These are phyloP conservation scores for Ptilorrhoa leucosticta DNA, from an alignment of 2,113 vertebrate species.

Conservation along the genomic window DNA sequence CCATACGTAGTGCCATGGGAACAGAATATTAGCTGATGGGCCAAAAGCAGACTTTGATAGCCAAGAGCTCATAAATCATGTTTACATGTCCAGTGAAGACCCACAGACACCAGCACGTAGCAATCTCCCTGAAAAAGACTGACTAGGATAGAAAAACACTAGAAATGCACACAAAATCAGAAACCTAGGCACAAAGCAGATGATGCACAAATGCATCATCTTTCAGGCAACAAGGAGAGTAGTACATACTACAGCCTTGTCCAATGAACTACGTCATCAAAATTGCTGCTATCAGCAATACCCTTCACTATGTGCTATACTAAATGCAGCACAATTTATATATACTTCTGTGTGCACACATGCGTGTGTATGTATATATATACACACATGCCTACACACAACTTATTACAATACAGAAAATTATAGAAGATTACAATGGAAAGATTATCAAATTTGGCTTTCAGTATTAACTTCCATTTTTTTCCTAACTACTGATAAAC, in stretches of 20 bases:
- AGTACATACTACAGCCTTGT: rapidly evolving
- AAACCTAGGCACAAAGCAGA: not conserved
- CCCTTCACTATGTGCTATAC: not conserved
- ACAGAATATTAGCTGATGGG: not conserved
- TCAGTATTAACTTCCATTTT: not conserved
- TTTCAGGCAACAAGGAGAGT: not conserved
- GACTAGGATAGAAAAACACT: not conserved
- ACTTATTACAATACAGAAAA: not conserved
- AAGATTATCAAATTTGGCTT: not conserved
- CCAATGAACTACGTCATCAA: not conserved
- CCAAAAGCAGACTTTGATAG: not conserved
- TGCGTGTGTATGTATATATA: rapidly evolving
- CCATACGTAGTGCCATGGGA: not conserved
- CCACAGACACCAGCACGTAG: not conserved
- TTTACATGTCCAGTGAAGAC: not conserved
- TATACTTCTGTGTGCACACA: rapidly evolving
- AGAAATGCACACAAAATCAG: not conserved
- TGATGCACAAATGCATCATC: not conserved
- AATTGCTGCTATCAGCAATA: not conserved
- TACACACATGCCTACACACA: rapidly evolving
- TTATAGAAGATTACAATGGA: not conserved
- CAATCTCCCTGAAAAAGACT: not conserved
- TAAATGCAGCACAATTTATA: not conserved
- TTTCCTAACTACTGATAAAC: not conserved
- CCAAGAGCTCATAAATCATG: not conserved